phyloP scores from a whole-genome alignment of 2,113 vertebrate genomes.

The Gallinago undulata region DNA sequence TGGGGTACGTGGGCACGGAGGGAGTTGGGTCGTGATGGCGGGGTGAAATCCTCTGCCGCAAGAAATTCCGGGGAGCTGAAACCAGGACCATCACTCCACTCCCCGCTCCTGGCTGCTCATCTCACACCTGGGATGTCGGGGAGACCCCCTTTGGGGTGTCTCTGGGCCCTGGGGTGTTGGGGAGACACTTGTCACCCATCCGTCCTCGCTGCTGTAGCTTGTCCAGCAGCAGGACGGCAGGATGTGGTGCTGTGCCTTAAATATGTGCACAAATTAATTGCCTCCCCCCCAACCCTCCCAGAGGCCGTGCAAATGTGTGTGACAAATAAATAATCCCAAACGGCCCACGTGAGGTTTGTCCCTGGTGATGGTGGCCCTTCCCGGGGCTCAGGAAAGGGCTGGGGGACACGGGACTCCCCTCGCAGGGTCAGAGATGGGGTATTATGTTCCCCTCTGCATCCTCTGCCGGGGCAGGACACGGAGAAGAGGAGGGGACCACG shows the following conservation, averaged over 20 bases:
- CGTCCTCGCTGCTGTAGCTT: neutral
- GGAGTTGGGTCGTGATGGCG: fast-evolving
- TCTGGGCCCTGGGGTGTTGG: neutral
- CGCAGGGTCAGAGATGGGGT: neutral
- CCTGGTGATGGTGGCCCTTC: fast-evolving
- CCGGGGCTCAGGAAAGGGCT: neutral
- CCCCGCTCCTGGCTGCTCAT: neutral
- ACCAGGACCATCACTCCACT: fast-evolving
- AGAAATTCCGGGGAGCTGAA: neutral
- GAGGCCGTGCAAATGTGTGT: fast-evolving
- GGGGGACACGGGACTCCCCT: neutral
- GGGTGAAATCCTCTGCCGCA: neutral
- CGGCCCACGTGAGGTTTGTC: fast-evolving
- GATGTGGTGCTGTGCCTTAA: fast-evolving
- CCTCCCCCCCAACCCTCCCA: fast-evolving
- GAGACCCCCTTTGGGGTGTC: too few species aligned
- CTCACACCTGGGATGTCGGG: fast-evolving
- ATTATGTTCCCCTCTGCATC: fast-evolving
- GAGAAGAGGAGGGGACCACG: fast-evolving
- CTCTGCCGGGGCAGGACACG: neutral
- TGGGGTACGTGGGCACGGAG: fast-evolving
- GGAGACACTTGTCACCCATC: neutral
- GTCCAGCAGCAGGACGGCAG: fast-evolving
- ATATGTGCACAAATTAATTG: fast-evolving
- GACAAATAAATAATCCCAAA: fast-evolving